phyloP scores from a whole-genome alignment of 2,888 invertebrate species.

The Muschampia plurimacula region DNA sequence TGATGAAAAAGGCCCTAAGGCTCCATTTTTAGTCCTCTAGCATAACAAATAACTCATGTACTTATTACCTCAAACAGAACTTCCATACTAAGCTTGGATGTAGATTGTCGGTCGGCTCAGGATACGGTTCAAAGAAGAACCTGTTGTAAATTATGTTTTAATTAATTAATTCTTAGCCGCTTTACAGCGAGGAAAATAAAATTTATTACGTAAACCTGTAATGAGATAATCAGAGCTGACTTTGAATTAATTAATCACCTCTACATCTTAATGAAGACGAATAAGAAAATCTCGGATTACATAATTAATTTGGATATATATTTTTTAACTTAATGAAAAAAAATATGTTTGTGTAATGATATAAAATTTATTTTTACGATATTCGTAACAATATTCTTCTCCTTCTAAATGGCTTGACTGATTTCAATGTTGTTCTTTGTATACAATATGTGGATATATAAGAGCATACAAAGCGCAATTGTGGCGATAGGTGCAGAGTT shows the following conservation, averaged over 20 bases:
- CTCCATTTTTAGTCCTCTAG: neutral
- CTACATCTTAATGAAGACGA: neutral
- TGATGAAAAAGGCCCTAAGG: too few species aligned
- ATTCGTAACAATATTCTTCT: too few species aligned
- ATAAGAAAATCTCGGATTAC: neutral
- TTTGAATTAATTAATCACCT: neutral
- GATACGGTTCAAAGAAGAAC: neutral
- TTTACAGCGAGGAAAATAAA: neutral
- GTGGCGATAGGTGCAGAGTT: too few species aligned
- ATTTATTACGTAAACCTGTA: neutral
- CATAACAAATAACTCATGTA: too few species aligned
- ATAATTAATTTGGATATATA: neutral
- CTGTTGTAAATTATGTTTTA: neutral
- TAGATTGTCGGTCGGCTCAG: neutral
- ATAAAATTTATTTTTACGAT: too few species aligned
- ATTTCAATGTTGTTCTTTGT: too few species aligned
- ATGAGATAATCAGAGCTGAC: conserved; percentile 9
- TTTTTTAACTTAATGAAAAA: too few species aligned
- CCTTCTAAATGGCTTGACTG: too few species aligned
- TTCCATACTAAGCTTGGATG: neutral
- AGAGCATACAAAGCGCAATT: too few species aligned
- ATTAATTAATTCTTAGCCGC: neutral
- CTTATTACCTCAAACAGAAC: neutral
- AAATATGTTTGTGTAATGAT: too few species aligned
- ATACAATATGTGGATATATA: too few species aligned